Conservation (phyloP, 2,113 vertebrate species). For the Oreocharis arfaki region DNA sequence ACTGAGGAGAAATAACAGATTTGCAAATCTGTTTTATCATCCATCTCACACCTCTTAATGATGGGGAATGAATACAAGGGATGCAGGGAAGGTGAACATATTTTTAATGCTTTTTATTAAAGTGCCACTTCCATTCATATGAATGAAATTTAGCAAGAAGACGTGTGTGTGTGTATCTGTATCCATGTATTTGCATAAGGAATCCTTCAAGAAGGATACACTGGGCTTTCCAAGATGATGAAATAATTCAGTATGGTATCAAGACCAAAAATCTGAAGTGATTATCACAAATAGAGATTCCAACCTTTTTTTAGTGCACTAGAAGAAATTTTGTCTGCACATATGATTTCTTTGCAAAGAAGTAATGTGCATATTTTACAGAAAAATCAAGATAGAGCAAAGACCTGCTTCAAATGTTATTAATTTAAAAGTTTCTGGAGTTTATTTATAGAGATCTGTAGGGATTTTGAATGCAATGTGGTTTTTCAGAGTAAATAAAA, state of each 20-base stretch:
- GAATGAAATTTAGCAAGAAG: not conserved
- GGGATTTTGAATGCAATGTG: slow-evolving; percentile 25
- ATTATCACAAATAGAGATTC: not conserved
- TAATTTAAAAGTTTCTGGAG: slow-evolving; percentile 51
- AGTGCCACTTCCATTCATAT: not conserved
- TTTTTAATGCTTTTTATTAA: not conserved
- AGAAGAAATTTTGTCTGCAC: not conserved
- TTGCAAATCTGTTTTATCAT: not conserved
- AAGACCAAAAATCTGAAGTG: not conserved
- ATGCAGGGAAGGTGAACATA: not conserved
- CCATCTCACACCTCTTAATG: not conserved
- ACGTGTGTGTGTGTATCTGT: not conserved
- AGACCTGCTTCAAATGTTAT: slow-evolving; percentile 18
- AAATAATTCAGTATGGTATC: not conserved
- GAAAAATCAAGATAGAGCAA: slow-evolving; percentile 21
- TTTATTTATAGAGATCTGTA: slow-evolving; percentile 52
- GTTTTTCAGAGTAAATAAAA: slow-evolving; percentile 46
- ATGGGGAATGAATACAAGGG: not conserved
- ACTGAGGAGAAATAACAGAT: not conserved
- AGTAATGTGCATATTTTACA: not conserved
- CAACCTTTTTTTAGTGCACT: not conserved
- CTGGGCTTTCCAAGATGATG: not conserved
- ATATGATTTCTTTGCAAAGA: not conserved
- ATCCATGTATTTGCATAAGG: not conserved
- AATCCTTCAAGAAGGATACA: not conserved